Evolutionary conservation across 2,113 vertebrate species (phyloP).

Genomic region (Crotalus horridus): DNA sequence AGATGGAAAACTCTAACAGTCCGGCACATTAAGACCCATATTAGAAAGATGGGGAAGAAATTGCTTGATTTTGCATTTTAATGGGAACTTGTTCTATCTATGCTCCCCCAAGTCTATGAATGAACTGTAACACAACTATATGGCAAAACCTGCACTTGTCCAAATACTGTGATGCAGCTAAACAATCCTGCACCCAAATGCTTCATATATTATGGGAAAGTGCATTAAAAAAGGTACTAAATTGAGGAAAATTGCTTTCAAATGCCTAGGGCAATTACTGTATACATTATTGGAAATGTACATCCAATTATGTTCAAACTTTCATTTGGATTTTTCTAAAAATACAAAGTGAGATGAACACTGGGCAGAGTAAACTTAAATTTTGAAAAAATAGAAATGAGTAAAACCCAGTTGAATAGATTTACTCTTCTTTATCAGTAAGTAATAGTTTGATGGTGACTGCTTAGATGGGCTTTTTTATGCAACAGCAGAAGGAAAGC

Average conservation of each 20-base stretch:
- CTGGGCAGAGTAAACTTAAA: not conserved
- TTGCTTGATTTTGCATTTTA: not conserved
- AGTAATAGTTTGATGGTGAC: not conserved
- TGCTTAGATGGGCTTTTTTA: not conserved
- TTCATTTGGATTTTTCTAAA: not conserved
- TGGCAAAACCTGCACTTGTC: not conserved
- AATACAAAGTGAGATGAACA: not conserved
- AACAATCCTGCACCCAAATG: not conserved
- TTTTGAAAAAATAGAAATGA: not conserved
- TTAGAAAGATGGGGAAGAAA: not conserved
- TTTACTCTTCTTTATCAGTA: not conserved
- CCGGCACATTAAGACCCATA: not conserved
- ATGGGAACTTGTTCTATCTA: not conserved
- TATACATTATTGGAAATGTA: not conserved
- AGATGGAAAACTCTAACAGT: not conserved
- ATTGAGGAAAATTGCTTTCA: not conserved
- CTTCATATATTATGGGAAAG: not conserved
- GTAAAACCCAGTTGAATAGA: not conserved
- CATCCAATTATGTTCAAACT: not conserved
- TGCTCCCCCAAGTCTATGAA: not conserved
- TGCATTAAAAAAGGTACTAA: not conserved
- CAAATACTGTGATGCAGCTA: not conserved
- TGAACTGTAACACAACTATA: not conserved
- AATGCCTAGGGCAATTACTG: not conserved
- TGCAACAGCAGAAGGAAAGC: not conserved